phyloP scores from a whole-genome alignment of 2,797 vertebrate genomes.

The Chaunax sp. region DNA sequence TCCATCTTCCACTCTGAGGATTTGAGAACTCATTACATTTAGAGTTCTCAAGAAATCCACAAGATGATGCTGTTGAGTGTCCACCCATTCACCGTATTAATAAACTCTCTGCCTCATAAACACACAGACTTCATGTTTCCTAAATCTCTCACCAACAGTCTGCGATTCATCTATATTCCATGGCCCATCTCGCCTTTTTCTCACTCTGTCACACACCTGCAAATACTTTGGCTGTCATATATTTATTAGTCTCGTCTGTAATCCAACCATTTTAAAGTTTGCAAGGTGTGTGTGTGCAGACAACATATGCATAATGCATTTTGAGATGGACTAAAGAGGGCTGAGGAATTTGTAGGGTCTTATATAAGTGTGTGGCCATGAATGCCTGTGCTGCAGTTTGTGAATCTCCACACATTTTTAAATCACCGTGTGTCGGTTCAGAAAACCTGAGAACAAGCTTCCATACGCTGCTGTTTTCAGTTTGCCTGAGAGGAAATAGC shows the following conservation, averaged over 20 bases:
- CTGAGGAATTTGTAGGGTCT: background rate
- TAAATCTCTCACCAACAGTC: slow-evolving; percentile 45
- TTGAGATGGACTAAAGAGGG: slow-evolving; percentile 8
- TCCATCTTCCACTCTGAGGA: too few species aligned
- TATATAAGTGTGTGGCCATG: slow-evolving; percentile 1
- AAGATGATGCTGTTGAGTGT: slow-evolving; percentile 44
- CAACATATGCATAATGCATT: slow-evolving; percentile 38
- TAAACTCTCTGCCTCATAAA: background rate
- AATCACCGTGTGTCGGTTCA: background rate
- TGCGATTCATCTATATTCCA: slow-evolving; percentile 51
- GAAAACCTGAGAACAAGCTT: slow-evolving; percentile 2
- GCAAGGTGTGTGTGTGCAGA: slow-evolving; percentile 4
- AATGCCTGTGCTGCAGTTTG: slow-evolving; percentile 19
- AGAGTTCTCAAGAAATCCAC: slow-evolving; percentile 32
- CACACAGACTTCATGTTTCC: slow-evolving; percentile 31
- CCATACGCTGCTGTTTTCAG: background rate
- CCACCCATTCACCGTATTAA: slow-evolving; percentile 5
- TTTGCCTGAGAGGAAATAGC: slow-evolving; percentile 5
- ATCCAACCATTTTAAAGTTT: slow-evolving; percentile 40
- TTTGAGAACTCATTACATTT: background rate
- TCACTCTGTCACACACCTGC: background rate
- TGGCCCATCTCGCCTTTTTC: slow-evolving; percentile 23
- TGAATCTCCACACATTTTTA: background rate
- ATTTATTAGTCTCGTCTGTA: too few species aligned
- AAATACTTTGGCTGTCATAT: slow-evolving; percentile 19